Evolutionary conservation across 2,888 invertebrate species (phyloP).

Genomic region (Dryomyza anilis): DNA sequence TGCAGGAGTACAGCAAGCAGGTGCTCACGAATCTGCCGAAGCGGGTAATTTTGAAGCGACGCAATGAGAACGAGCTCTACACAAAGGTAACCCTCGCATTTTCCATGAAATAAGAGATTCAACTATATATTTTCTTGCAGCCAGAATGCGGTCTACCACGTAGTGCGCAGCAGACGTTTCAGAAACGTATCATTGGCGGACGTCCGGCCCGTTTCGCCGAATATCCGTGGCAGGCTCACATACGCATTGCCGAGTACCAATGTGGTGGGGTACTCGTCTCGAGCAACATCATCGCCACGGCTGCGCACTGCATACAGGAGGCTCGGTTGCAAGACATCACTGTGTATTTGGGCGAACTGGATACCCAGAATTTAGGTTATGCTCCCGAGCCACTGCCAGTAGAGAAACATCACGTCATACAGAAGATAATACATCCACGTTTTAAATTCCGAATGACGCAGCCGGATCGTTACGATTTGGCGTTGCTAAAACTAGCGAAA

Average conservation of each 20-base stretch:
- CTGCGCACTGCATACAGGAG: slow-evolving; percentile 82
- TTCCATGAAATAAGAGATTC: background rate
- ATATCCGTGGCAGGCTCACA: slow-evolving; percentile 87
- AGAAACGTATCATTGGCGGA: slow-evolving; percentile 82
- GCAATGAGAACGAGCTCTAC: slow-evolving; percentile 56
- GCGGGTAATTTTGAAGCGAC: slow-evolving; percentile 55
- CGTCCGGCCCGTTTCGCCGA: slow-evolving; percentile 74
- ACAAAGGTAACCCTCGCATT: slow-evolving; percentile 36
- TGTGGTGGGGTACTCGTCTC: slow-evolving; percentile 85
- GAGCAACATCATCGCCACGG: slow-evolving; percentile 73
- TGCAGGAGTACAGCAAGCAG: slow-evolving; percentile 49
- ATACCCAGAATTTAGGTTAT: slow-evolving; percentile 73
- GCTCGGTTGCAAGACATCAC: slow-evolving; percentile 75
- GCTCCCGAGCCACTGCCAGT: slow-evolving; percentile 69
- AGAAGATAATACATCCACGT: slow-evolving; percentile 78
- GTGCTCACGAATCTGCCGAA: slow-evolving; percentile 48
- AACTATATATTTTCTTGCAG: slow-evolving; percentile 43
- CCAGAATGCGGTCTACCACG: slow-evolving; percentile 73
- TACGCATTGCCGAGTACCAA: slow-evolving; percentile 80
- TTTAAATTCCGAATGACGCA: slow-evolving; percentile 83
- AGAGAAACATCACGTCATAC: slow-evolving; percentile 71
- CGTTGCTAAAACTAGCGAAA: slow-evolving; percentile 73
- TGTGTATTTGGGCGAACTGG: slow-evolving; percentile 80
- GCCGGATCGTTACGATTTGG: slow-evolving; percentile 81
- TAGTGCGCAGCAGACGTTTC: slow-evolving; percentile 63